Evolutionary conservation across 2,113 vertebrate genomes (phyloP), one percentile per base, ranked within the genome.

Genomic region (Protomyctophum bolini): DNA sequence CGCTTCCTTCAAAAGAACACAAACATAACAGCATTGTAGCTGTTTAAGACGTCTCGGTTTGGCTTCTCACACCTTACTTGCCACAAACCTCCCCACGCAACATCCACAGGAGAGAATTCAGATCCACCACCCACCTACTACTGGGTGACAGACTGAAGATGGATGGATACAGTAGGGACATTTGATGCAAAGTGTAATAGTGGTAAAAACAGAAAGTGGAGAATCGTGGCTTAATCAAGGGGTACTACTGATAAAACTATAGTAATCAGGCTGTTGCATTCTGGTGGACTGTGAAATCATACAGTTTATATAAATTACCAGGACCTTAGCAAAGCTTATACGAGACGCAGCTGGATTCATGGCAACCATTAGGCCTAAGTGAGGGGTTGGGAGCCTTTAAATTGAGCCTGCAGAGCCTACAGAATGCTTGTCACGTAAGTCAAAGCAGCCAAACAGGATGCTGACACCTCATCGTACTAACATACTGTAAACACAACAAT

Each of bases 41-140:
- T 72, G 56, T 77, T 75, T 58, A 79, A 83, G 75, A 72, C 7
- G 0, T 60, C 33, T 82, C 75, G 86, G 76, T 85, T 88, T 88
- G 83, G 84, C 82, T 68, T 73, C 66, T 1, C 49, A 80, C 89
- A 83, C 79, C 78, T 76, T 81, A 46, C 46, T 83, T 56, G 75
- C 84, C 85, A 66, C 86, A 68, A 83, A 81, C 73, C 63, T 21
- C 14, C 72, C 73, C 61, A 52, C 63, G 54, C 68, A 50, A 75
- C 70, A 68, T 85, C 67, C 70, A 55, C 45, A 66, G 62, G 12
- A 21, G 48, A 15, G 10, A 41, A 58, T 14, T 59, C n/a, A 10
- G n/a, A 3, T 41, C 33, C 33, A 41, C 33, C 33, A 41, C 33
- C 33, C 33, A 41, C 33, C 33, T 2, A 4, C 33, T 33, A 33